Percentiles rank a stretch among this genome's conserved stretches.
Evolutionary conservation across 2,888 invertebrate species (phyloP).

Genomic region (Drosophila nr. perissopoda): DNA sequence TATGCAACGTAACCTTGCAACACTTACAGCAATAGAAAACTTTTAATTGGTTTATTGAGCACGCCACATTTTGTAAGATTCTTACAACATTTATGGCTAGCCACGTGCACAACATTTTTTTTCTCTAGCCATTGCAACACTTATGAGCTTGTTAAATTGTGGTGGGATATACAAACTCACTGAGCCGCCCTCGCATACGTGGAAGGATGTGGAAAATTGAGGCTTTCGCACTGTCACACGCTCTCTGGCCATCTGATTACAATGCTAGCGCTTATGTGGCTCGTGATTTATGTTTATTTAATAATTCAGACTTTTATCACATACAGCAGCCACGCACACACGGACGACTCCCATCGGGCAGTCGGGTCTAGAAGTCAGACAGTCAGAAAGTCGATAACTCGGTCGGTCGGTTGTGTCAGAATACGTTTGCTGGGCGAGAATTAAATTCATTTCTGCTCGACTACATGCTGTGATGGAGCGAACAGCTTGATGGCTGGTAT

Average conservation of each 20-base stretch:
- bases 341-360: slow-evolving; percentile 1
- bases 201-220: neutral
- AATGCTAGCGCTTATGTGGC: slow-evolving; percentile 33
- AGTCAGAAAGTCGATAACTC: slow-evolving; percentile 7
- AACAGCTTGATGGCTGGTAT: slow-evolving; percentile 27
- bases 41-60: neutral
- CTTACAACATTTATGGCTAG: neutral
- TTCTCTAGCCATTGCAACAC: neutral
- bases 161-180: neutral
- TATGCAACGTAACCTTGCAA: neutral
- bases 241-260: slow-evolving; percentile 27
- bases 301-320: slow-evolving; percentile 76
- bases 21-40: neutral
- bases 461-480: slow-evolving; percentile 23
- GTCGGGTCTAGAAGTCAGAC: neutral
- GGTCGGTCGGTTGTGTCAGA: slow-evolving; percentile 29
- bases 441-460: slow-evolving; percentile 41
- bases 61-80: neutral
- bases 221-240: slow-evolving; percentile 19
- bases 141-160: neutral
- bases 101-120: neutral
- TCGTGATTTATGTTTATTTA: slow-evolving; percentile 77
- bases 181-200: slow-evolving; percentile 23
- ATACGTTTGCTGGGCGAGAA: slow-evolving; percentile 29
- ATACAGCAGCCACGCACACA: slow-evolving; percentile 42